Evolutionary conservation across 2,113 vertebrate species (phyloP), one percentile per base, ranked within the genome.

Genomic region (Gavia stellata): DNA sequence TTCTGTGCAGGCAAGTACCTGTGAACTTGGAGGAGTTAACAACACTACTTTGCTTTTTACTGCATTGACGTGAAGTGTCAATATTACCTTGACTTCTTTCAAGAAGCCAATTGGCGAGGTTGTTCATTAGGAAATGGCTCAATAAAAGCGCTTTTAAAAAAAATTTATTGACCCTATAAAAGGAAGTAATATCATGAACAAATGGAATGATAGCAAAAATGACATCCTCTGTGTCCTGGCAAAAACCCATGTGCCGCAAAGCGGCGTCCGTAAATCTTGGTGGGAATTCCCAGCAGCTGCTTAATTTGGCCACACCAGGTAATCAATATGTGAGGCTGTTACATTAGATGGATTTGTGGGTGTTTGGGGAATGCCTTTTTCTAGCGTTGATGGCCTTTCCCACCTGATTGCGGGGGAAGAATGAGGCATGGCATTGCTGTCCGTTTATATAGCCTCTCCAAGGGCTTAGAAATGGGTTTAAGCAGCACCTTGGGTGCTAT

Each of bases 51-150:
- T 52, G 36, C 28, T 71, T 86, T 95, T 91, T 86, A 75, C 49
- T 65, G 71, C 80, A 29, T 49, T 26, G 82, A 75, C 72, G 70
- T 68, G 72, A 80, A 77, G 19, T 7, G 17, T 28, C n/a, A 31
- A 42, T 67, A 80, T 73, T 95, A 72, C 83, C 77, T 61, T 47
- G 25, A 36, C 59, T 86, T 86, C 92, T 68, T 86, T 75, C 85
- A 68, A 33, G 49, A 85, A 93, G 66, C 65, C 86, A 62, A 6
- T 78, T 86, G 73, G 53, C 5, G 3, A 29, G 25, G 70, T 11
- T 44, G 61, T 78, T 95, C 88, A 38, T 95, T 70, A 89, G 62
- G 74, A 90, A 92, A 96, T 79, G 50, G 75, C 86, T 94, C 44
- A 10, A 87, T 94, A 86, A 88, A 96, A 95, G 68, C 4, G 40